Evolutionary conservation across 2,797 vertebrate species (phyloP).

Genomic region (Ataeniobius toweri): DNA sequence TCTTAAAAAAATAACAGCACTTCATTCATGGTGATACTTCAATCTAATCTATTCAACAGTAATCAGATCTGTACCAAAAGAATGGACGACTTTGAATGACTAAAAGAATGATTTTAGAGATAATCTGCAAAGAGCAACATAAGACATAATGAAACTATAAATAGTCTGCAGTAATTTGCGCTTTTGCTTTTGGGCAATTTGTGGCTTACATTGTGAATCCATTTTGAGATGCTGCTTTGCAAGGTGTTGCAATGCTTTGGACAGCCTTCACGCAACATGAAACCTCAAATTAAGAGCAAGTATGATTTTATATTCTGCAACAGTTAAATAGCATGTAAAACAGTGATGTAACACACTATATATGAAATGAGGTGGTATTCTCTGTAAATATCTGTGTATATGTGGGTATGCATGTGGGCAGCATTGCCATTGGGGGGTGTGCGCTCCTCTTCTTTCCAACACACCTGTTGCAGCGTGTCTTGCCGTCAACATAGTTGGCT

Average conservation of each 20-base stretch:
- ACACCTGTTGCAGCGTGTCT: slow-evolving; percentile 70
- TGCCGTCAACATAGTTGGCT: slow-evolving; percentile 50
- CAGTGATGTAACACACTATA: neutral
- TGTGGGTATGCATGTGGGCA: slow-evolving; percentile 31
- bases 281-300: slow-evolving; percentile 6
- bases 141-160: slow-evolving; percentile 8
- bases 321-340: neutral
- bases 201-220: slow-evolving; percentile 24
- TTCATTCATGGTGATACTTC: slow-evolving; percentile 8
- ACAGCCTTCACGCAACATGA: slow-evolving; percentile 3
- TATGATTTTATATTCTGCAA: slow-evolving; percentile 5
- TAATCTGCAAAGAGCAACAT: slow-evolving; percentile 12
- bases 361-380: neutral
- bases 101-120: neutral
- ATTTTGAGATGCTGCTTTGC: slow-evolving; percentile 44
- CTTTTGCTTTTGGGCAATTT: slow-evolving; percentile 35
- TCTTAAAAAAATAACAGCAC: neutral
- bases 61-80: slow-evolving; percentile 9
- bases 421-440: slow-evolving; percentile 19
- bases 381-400: slow-evolving; percentile 1
- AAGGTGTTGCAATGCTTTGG: slow-evolving; percentile 25
- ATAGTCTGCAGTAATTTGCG: slow-evolving; percentile 26
- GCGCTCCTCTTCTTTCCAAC: slow-evolving; percentile 39
- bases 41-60: neutral
- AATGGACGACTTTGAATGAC: slow-evolving; percentile 31